phyloP scores from a whole-genome alignment of 2,888 invertebrate genomes.

The Cyaniris semiargus region DNA sequence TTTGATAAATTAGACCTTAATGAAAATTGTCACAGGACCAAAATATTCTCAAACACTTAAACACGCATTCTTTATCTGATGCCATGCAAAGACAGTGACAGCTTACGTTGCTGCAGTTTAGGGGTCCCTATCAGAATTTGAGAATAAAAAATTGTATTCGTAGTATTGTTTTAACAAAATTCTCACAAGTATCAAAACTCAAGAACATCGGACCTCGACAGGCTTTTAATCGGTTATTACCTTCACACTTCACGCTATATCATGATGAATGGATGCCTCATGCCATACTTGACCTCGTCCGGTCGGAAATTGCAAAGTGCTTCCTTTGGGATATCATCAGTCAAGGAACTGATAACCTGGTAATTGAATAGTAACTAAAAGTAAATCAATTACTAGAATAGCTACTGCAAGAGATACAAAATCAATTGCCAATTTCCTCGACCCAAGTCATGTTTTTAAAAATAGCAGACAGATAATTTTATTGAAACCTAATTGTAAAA shows the following conservation, averaged over 20 bases:
- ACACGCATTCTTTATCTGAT: too few relatives aligned
- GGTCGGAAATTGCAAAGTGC: conserved; percentile 56
- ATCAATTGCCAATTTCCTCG: neutral
- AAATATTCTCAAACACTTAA: too few relatives aligned
- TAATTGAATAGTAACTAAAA: neutral
- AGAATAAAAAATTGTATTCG: neutral
- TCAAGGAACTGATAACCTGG: neutral
- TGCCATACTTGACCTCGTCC: conserved; percentile 56
- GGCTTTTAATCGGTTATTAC: conserved; percentile 40
- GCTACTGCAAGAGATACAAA: neutral
- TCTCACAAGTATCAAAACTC: neutral
- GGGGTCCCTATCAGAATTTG: neutral
- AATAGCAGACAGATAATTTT: neutral
- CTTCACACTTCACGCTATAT: conserved; percentile 48
- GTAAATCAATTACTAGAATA: neutral
- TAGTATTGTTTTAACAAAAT: neutral
- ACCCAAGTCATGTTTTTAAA: neutral
- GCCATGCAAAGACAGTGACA: too few relatives aligned
- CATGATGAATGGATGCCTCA: conserved; percentile 45
- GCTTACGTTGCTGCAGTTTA: neutral
- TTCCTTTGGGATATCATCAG: conserved; percentile 44
- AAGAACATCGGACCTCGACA: neutral
- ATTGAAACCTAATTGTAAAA: conserved; percentile 18
- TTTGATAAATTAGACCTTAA: too few relatives aligned
- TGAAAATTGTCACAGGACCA: too few relatives aligned